A percentile compares a stretch with the other conserved stretches of the same genome.
Conservation (phyloP, 2,888 invertebrate species). For the Dasypolia templi region DNA sequence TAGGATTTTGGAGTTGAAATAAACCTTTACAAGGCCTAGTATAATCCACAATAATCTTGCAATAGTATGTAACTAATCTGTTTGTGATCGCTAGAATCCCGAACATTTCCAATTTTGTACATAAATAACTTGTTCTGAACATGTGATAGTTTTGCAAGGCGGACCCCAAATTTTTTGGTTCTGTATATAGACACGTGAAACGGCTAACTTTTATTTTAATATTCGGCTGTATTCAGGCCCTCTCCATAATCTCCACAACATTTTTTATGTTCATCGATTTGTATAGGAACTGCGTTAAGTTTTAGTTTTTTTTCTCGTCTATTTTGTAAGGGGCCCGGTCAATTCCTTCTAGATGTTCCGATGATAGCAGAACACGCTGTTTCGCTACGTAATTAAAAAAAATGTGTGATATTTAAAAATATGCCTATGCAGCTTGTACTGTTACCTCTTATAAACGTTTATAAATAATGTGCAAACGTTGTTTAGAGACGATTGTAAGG, state of each 20-base stretch:
- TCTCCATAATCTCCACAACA: constrained; percentile 76
- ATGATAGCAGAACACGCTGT: constrained; percentile 68
- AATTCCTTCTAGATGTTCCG: constrained; percentile 79
- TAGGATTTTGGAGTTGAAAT: constrained; percentile 61
- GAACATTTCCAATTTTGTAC: constrained; percentile 48
- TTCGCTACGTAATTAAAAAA: constrained; percentile 76
- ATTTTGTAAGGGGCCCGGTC: constrained; percentile 84
- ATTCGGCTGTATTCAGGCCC: constrained; percentile 74
- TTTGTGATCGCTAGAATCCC: constrained; percentile 52
- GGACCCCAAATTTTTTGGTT: constrained; percentile 55
- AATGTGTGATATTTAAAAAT: constrained; percentile 83
- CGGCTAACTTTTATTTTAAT: constrained; percentile 63
- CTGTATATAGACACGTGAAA: constrained; percentile 67
- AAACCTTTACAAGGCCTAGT: constrained; percentile 65
- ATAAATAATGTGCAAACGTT: constrained; percentile 36
- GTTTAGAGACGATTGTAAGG: constrained; percentile 60
- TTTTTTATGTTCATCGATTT: constrained; percentile 82
- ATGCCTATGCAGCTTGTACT: constrained; percentile 81
- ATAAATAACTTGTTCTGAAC: constrained; percentile 34
- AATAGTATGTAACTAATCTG: constrained; percentile 32
- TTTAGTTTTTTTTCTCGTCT: constrained; percentile 78
- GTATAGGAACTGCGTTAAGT: constrained; percentile 85
- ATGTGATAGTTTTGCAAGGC: constrained; percentile 63
- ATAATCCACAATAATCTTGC: constrained; percentile 43
- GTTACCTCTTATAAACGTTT: constrained; percentile 64